These are phyloP conservation scores for Pheosia gnoma DNA, from an alignment of 2,888 invertebrate genomes.

Conservation along the genomic window DNA sequence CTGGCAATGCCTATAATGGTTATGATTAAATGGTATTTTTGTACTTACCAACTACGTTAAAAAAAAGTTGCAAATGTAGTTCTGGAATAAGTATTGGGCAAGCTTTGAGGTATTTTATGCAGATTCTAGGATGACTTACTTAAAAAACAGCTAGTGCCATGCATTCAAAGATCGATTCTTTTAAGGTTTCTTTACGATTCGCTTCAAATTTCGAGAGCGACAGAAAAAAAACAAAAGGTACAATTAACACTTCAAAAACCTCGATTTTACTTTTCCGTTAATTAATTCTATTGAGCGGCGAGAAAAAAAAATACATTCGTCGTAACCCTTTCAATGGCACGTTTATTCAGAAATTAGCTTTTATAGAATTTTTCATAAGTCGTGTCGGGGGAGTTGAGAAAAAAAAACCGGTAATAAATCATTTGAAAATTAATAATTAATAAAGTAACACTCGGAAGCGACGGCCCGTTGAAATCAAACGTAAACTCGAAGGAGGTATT, in stretches of 20 bases:
- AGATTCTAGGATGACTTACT: no score
- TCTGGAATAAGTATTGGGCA: no score
- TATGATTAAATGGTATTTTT: not conserved
- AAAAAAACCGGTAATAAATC: conserved; percentile 74
- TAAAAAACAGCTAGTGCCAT: no score
- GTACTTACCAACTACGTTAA: no score
- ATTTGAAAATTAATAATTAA: conserved; percentile 81
- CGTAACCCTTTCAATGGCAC: conserved; percentile 68
- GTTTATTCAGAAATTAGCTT: conserved; percentile 69
- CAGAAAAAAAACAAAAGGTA: conserved; percentile 41
- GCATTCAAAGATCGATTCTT: no score
- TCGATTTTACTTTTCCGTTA: conserved; percentile 51
- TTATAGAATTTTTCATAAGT: conserved; percentile 69
- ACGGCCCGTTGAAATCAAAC: conserved; percentile 71
- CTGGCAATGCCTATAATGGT: not conserved
- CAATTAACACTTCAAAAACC: conserved; percentile 44
- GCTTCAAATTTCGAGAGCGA: conserved; percentile 31
- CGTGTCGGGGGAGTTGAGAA: conserved; percentile 36
- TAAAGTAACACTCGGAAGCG: conserved; percentile 61
- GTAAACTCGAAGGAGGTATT: conserved; percentile 69
- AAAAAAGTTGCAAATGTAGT: no score
- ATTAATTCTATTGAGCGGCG: conserved; percentile 72
- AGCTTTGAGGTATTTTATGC: no score
- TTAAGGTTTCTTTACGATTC: conserved; percentile 8
- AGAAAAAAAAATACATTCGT: conserved; percentile 35